Evolutionary conservation across 1,140 invertebrate genomes (phyloP).

Genomic region (Araneus ventricosus): DNA sequence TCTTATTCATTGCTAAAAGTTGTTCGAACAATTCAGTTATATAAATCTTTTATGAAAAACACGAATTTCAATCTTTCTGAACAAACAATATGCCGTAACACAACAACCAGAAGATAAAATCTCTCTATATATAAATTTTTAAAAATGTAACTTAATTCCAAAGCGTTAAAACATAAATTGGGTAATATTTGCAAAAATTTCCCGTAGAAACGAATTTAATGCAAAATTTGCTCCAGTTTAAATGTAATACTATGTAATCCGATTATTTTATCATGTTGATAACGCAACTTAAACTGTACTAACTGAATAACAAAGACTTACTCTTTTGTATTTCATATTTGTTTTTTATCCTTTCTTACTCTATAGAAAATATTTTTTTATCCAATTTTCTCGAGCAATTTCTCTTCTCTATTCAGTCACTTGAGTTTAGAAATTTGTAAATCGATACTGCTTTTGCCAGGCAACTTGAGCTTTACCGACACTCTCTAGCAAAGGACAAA

Average conservation of each 20-base stretch:
- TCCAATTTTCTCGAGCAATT: background rate
- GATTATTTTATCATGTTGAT: slow-evolving; percentile 13
- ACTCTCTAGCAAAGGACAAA: slow-evolving; percentile 21
- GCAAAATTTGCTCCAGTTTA: background rate
- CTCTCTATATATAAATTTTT: no score
- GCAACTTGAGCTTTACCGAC: background rate
- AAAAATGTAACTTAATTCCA: no score
- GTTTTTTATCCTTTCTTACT: background rate
- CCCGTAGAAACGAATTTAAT: background rate
- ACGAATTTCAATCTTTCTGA: no score
- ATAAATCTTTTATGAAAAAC: no score
- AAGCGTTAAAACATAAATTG: no score
- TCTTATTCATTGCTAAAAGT: no score
- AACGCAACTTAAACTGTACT: background rate
- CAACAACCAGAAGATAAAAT: no score
- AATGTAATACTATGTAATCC: background rate
- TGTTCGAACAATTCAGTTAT: no score
- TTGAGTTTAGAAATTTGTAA: background rate
- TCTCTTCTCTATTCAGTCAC: background rate
- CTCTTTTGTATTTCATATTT: slow-evolving; percentile 2
- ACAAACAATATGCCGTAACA: no score
- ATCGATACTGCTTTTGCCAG: background rate
- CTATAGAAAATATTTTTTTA: background rate
- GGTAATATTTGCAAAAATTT: background rate
- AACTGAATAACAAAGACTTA: background rate